A percentile compares a stretch with the other conserved stretches of the same genome.
These are phyloP conservation scores for Orgyia antiqua DNA, from an alignment of 2,888 invertebrate species.

Conservation along the genomic window DNA sequence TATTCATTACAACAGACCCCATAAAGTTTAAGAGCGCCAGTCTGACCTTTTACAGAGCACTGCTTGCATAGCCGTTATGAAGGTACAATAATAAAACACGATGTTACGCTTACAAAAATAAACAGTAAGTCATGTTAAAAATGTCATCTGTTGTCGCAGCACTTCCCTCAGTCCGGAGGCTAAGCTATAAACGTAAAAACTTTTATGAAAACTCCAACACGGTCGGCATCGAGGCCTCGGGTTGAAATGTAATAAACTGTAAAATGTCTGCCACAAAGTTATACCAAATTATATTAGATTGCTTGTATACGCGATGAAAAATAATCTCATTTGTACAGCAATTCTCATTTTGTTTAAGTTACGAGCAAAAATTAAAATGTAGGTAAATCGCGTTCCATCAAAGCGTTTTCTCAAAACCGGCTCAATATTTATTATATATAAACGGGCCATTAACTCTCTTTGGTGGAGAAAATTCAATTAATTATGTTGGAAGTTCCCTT, in stretches of 20 bases:
- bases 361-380: conserved; percentile 8
- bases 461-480: conserved; percentile 42
- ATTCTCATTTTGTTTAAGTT: conserved; percentile 10
- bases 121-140: conserved; percentile 43
- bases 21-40: conserved; percentile 26
- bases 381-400: conserved; percentile 20
- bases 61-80: conserved; percentile 28
- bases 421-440: conserved; percentile 42
- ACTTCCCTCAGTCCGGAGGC: conserved; percentile 33
- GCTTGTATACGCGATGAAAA: conserved; percentile 29
- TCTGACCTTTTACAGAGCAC: conserved; percentile 24
- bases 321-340: conserved; percentile 25
- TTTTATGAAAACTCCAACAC: conserved; percentile 57
- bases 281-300: conserved; percentile 41
- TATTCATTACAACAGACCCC: conserved; percentile 24
- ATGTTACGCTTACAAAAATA: conserved; percentile 38
- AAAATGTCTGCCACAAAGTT: conserved; percentile 45
- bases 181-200: conserved; percentile 58
- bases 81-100: conserved; percentile 35
- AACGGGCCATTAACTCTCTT: conserved; percentile 40
- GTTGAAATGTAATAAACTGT: conserved; percentile 57
- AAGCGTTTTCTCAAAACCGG: conserved; percentile 21
- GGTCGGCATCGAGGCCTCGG: conserved; percentile 32
- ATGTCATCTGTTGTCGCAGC: conserved; percentile 45
- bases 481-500: conserved; percentile 27